Conservation (phyloP, 23 tunicate genomes). For the Ascidia mentula region DNA sequence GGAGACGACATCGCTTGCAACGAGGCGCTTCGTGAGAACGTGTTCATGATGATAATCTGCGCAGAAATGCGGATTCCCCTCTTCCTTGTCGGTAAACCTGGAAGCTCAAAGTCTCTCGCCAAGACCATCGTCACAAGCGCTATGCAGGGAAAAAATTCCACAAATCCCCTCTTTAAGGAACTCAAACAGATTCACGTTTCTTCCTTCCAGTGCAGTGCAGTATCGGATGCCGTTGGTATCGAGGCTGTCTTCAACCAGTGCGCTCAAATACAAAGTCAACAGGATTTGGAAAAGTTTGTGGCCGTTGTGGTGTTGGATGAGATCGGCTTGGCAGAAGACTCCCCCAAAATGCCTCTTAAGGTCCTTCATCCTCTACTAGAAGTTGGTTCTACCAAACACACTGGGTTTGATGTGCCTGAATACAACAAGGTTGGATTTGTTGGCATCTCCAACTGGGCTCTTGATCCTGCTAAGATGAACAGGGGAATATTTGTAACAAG, state of each 20-base stretch:
- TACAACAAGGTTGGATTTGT: constrained; percentile 70
- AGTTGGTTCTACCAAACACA: constrained; percentile 3
- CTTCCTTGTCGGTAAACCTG: constrained; percentile 75
- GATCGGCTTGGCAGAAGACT: constrained; percentile 75
- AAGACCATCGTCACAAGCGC: constrained; percentile 60
- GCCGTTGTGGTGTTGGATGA: constrained; percentile 80
- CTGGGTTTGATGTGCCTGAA: constrained; percentile 5
- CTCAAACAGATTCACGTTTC: constrained; percentile 62
- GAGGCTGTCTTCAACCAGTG: constrained; percentile 70
- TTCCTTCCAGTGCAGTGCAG: constrained; percentile 74
- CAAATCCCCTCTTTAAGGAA: constrained; percentile 19
- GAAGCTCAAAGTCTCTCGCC: constrained; percentile 77
- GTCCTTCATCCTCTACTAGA: constrained; percentile 74
- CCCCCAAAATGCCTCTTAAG: constrained; percentile 74
- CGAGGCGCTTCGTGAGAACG: constrained; percentile 72
- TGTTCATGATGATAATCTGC: constrained; percentile 69
- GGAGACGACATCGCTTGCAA: constrained; percentile 55
- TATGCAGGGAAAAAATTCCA: constrained; percentile 54
- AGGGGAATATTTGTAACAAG: constrained; percentile 87
- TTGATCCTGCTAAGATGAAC: constrained; percentile 94
- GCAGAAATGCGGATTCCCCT: constrained; percentile 75
- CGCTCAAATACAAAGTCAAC: constrained; percentile 54
- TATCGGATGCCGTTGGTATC: constrained; percentile 68
- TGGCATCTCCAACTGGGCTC: constrained; percentile 92
- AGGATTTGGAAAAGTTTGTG: constrained; percentile 38